These are phyloP conservation scores for Acomys russatus DNA, from an alignment of 2,797 vertebrate genomes.

Conservation along the genomic window DNA sequence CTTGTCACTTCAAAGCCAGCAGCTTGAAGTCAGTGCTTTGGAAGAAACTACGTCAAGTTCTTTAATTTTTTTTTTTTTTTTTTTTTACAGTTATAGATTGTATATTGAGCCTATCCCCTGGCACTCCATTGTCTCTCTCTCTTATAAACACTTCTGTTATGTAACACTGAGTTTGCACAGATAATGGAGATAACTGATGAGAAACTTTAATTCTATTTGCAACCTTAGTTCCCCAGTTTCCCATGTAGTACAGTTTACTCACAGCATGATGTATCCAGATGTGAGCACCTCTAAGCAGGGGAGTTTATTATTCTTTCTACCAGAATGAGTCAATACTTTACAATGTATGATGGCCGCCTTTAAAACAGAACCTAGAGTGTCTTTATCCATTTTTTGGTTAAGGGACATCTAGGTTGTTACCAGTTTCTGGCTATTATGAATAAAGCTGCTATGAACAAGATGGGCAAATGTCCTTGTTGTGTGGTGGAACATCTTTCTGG, in stretches of 20 bases:
- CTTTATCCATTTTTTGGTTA: too few relatives aligned
- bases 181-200: background rate
- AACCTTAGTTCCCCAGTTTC: background rate
- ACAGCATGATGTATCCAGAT: background rate
- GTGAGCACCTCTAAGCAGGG: background rate
- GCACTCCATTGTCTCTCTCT: background rate
- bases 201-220: background rate
- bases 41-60: background rate
- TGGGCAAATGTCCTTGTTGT: too few relatives aligned
- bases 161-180: background rate
- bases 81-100: background rate
- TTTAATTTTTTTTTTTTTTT: background rate
- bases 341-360: conserved; percentile 8
- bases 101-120: background rate
- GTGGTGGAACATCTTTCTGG: too few relatives aligned
- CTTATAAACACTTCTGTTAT: background rate
- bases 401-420: too few relatives aligned
- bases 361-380: background rate
- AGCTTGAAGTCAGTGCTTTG: background rate
- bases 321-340: conserved; percentile 18
- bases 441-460: too few relatives aligned
- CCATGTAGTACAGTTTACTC: background rate
- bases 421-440: too few relatives aligned
- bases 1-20: background rate
- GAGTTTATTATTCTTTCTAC: background rate